Percentiles rank a stretch among this genome's conserved stretches.
phyloP scores from a whole-genome alignment of 1,140 invertebrate genomes.

The Cherax quadricarinatus region DNA sequence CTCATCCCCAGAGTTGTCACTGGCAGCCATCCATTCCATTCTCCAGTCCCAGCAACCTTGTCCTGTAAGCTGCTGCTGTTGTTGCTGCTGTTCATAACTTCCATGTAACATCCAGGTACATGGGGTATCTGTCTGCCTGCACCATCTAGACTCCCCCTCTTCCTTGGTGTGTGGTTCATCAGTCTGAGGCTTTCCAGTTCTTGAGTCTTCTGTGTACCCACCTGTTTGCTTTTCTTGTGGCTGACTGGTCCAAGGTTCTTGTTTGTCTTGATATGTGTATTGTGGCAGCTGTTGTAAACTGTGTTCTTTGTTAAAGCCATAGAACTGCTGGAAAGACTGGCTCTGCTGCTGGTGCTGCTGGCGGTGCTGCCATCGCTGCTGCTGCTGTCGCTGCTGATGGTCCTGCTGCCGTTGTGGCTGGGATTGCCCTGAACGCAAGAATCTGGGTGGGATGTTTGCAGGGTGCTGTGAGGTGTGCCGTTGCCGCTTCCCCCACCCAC shows the following conservation, averaged over 20 bases:
- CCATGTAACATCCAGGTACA: conserved; percentile 7
- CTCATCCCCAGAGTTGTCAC: conserved; percentile 6
- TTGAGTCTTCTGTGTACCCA: neutral
- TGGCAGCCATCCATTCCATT: neutral
- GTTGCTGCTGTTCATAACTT: neutral
- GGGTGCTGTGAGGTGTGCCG: conserved; percentile 21
- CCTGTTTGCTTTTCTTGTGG: conserved; percentile 16
- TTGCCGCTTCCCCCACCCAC: conserved; percentile 44
- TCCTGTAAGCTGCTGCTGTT: conserved; percentile 18
- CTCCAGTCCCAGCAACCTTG: conserved; percentile 9
- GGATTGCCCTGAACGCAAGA: conserved; percentile 19
- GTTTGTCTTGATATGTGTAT: neutral
- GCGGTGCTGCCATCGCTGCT: neutral
- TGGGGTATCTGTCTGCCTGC: neutral
- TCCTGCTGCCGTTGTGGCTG: neutral
- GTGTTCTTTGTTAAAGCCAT: neutral
- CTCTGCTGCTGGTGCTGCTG: neutral
- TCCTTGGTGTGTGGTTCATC: conserved; percentile 2
- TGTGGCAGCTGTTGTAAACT: neutral
- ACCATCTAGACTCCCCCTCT: conserved; percentile 4
- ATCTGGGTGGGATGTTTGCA: conserved; percentile 35
- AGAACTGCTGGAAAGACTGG: conserved; percentile 8
- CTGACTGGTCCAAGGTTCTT: conserved; percentile 20
- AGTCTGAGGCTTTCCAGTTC: conserved; percentile 1
- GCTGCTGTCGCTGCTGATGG: neutral